Conservation (phyloP, 1,140 invertebrate species). For the Diorhabda elongata region DNA sequence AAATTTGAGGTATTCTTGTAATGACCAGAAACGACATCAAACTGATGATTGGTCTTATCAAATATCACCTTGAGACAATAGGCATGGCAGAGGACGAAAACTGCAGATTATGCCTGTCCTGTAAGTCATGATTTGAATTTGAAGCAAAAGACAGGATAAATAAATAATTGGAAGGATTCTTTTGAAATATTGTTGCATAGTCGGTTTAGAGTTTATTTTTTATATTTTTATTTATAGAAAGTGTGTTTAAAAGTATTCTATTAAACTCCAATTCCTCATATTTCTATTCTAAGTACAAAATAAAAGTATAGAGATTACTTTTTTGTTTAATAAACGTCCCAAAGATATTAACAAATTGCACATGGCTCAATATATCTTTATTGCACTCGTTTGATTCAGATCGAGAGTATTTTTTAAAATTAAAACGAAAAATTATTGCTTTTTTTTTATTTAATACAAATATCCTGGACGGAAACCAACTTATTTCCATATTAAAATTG, state of each 20-base stretch:
- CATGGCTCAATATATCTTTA: constrained; percentile 12
- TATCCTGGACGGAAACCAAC: constrained; percentile 21
- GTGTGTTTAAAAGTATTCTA: neutral
- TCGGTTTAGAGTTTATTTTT: neutral
- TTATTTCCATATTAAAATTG: constrained; percentile 11
- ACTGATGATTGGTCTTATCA: too few species aligned
- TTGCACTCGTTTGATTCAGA: constrained; percentile 12
- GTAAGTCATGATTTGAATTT: neutral
- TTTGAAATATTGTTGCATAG: neutral
- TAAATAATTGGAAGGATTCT: neutral
- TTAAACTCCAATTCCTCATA: neutral
- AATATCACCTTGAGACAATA: too few species aligned
- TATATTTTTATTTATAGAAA: neutral
- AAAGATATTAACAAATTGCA: constrained; percentile 18
- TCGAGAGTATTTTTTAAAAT: constrained; percentile 16
- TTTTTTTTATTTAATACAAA: constrained; percentile 3
- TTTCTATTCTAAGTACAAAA: constrained; percentile 29
- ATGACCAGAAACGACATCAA: too few species aligned
- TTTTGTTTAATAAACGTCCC: constrained; percentile 8
- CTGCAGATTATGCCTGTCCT: too few species aligned
- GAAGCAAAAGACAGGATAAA: neutral
- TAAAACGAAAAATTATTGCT: constrained; percentile 4
- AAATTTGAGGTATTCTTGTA: too few species aligned
- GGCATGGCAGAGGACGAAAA: too few species aligned
- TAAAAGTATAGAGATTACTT: constrained; percentile 21